phyloP scores from a whole-genome alignment of 2,888 invertebrate species.

The Brachyptera putata region DNA sequence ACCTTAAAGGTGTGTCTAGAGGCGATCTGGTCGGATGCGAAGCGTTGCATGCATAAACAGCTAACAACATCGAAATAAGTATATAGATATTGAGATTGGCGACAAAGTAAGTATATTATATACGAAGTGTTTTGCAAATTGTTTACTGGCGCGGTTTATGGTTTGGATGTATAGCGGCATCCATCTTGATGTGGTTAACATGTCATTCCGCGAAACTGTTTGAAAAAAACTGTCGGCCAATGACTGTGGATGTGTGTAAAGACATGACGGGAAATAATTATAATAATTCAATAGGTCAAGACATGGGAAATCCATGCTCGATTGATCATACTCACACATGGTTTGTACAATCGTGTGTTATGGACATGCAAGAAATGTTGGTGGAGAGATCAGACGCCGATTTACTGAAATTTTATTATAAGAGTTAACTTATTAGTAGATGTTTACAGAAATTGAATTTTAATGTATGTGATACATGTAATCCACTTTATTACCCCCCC shows the following conservation, averaged over 20 bases:
- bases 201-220: slow-evolving; percentile 7
- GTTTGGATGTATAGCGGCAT: slow-evolving; percentile 1
- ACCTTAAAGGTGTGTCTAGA: neutral
- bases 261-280: slow-evolving; percentile 14
- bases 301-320: slow-evolving; percentile 12
- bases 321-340: neutral
- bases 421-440: too few species aligned
- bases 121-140: too few species aligned
- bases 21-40: neutral
- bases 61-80: neutral
- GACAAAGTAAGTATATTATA: slow-evolving; percentile 10
- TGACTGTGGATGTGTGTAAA: neutral
- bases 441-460: too few species aligned
- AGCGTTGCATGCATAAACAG: neutral
- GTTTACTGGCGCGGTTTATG: neutral
- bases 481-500: too few species aligned
- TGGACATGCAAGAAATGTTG: too few species aligned
- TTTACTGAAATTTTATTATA: too few species aligned
- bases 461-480: too few species aligned
- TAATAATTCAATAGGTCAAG: slow-evolving; percentile 7
- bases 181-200: slow-evolving; percentile 9
- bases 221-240: neutral
- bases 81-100: neutral
- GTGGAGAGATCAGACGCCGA: too few species aligned
- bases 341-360: too few species aligned